These are phyloP conservation scores for Ophioninae sp. DNA, from an alignment of 2,888 invertebrate species.

Conservation along the genomic window DNA sequence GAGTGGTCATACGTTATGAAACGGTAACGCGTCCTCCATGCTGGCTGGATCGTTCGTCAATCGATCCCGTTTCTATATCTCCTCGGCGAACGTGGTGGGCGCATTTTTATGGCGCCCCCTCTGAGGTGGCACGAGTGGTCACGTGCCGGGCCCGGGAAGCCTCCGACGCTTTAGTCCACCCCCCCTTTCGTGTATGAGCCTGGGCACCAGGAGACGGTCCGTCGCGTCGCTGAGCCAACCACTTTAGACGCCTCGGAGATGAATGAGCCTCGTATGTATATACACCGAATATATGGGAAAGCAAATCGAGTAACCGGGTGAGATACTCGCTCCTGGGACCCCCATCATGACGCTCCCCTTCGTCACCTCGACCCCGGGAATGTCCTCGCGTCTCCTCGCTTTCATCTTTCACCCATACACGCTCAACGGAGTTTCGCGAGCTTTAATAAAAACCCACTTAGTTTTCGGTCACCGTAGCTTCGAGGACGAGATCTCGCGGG, in stretches of 20 bases:
- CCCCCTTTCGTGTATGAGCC: slow-evolving; percentile 64
- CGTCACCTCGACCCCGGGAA: slow-evolving; percentile 73
- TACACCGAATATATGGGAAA: neutral
- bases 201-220: slow-evolving; percentile 53
- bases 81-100: slow-evolving; percentile 22
- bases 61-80: slow-evolving; percentile 64
- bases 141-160: slow-evolving; percentile 70
- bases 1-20: slow-evolving; percentile 45
- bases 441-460: slow-evolving; percentile 76
- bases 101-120: slow-evolving; percentile 64
- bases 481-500: slow-evolving; percentile 1
- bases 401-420: slow-evolving; percentile 63
- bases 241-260: slow-evolving; percentile 74
- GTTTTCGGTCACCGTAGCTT: slow-evolving; percentile 29
- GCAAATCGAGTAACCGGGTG: slow-evolving; percentile 32
- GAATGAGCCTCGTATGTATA: slow-evolving; percentile 29
- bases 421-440: slow-evolving; percentile 34
- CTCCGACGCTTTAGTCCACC: slow-evolving; percentile 64
- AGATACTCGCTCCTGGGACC: slow-evolving; percentile 39
- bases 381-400: slow-evolving; percentile 61
- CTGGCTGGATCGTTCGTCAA: slow-evolving; percentile 71
- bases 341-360: slow-evolving; percentile 65
- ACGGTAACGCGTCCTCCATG: slow-evolving; percentile 73
- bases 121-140: slow-evolving; percentile 74
- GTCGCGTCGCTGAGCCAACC: slow-evolving; percentile 76